Conservation (phyloP, 2,113 vertebrate species). For the Grantiella picta region DNA sequence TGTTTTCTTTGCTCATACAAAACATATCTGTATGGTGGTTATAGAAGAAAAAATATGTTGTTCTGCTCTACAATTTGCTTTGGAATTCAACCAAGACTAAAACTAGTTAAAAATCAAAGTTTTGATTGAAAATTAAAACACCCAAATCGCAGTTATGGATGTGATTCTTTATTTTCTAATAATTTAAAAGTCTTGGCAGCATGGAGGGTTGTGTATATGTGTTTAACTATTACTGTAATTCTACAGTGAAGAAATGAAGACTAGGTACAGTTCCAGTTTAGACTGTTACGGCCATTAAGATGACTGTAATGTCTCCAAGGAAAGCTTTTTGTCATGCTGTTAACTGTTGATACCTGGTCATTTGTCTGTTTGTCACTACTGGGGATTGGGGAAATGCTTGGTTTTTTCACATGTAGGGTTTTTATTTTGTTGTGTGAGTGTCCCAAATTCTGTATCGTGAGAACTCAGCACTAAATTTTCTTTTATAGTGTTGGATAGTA, state of each 20-base stretch:
- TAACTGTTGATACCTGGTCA: not conserved
- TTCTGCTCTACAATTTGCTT: not conserved
- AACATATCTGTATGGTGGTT: not conserved
- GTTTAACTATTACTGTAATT: not conserved
- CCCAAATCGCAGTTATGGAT: not conserved
- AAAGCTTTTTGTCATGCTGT: not conserved
- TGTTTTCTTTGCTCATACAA: not conserved
- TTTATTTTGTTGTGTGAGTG: not conserved
- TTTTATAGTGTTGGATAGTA: slow-evolving; percentile 85
- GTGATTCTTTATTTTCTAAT: not conserved
- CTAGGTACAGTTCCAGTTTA: not conserved
- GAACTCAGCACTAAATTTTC: not conserved
- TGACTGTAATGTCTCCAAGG: not conserved
- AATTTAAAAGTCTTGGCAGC: not conserved
- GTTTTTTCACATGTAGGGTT: not conserved
- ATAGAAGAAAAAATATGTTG: not conserved
- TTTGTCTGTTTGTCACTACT: not conserved
- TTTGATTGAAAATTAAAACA: not conserved
- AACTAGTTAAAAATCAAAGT: not conserved
- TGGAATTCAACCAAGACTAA: not conserved
- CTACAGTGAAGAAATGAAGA: not conserved
- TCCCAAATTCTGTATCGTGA: not conserved
- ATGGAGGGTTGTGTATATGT: not conserved
- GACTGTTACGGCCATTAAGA: not conserved
- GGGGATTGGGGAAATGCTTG: not conserved